Evolutionary conservation across 2,113 vertebrate genomes (phyloP).

Genomic region (Erinaceus europaeus): DNA sequence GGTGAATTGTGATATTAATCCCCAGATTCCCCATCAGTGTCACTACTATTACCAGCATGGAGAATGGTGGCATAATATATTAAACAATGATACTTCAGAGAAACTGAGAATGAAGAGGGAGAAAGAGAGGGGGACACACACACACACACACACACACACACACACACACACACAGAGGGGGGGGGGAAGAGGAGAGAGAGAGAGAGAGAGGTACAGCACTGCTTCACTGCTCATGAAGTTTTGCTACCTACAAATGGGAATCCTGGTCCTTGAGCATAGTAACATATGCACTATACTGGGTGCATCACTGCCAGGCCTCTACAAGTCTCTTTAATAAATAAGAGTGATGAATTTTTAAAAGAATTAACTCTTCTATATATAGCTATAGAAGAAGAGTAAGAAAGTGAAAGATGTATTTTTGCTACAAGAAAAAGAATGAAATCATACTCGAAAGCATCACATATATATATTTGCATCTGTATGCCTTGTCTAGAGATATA

Average conservation of each 20-base stretch:
- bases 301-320: too few relatives aligned
- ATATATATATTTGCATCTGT: too few relatives aligned
- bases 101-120: neutral
- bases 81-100: neutral
- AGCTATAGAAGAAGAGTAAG: neutral
- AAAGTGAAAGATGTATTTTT: neutral
- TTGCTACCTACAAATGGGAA: too few relatives aligned
- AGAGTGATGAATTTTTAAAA: neutral
- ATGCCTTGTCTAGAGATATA: too few relatives aligned
- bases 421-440: neutral
- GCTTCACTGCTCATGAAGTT: too few relatives aligned
- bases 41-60: fast-evolving
- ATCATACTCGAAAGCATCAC: neutral
- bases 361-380: neutral
- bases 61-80: neutral
- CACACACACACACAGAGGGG: too few relatives aligned
- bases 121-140: too few relatives aligned
- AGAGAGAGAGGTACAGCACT: too few relatives aligned
- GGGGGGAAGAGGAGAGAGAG: neutral
- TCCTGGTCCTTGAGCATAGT: too few relatives aligned
- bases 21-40: fast-evolving
- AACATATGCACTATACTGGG: too few relatives aligned
- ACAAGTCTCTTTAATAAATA: neutral
- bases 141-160: too few relatives aligned
- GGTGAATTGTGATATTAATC: fast-evolving